Evolutionary conservation across 2,888 invertebrate species (phyloP).

Genomic region (Rhagonycha fulva): DNA sequence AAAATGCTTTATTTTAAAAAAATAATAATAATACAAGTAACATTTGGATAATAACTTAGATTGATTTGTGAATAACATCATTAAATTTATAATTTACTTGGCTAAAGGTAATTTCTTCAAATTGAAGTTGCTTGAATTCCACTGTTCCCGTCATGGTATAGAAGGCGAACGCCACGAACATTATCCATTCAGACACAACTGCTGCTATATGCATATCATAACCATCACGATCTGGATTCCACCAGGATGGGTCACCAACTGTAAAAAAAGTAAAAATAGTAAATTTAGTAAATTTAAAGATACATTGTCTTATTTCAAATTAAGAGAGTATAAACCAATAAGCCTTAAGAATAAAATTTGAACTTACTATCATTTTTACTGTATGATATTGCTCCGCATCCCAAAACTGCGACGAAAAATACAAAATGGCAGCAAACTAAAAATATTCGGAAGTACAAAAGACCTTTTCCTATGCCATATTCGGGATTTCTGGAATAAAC

Average conservation of each 20-base stretch:
- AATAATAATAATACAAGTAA: not conserved
- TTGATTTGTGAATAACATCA: not conserved
- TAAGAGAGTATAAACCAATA: not conserved
- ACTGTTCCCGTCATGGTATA: constrained; percentile 6
- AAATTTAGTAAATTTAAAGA: not conserved
- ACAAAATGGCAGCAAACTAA: not conserved
- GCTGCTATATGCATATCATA: constrained; percentile 6
- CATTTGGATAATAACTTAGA: not conserved
- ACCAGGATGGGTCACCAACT: not conserved
- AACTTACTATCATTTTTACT: not conserved
- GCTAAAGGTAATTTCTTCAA: constrained; percentile 9
- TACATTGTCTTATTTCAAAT: not conserved
- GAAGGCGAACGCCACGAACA: not conserved
- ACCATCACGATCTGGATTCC: constrained; percentile 12
- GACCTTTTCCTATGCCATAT: not conserved
- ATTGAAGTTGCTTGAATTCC: constrained; percentile 15
- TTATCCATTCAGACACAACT: constrained; percentile 13
- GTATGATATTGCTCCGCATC: not conserved
- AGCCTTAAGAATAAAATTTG: not conserved
- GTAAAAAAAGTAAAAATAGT: not conserved
- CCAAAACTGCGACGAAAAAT: not conserved
- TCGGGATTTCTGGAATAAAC: not conserved
- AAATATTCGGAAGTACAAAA: not conserved
- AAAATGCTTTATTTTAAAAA: not conserved
- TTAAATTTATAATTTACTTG: not conserved